phyloP scores from a whole-genome alignment of 2,797 vertebrate species.

The Sardinella longiceps region DNA sequence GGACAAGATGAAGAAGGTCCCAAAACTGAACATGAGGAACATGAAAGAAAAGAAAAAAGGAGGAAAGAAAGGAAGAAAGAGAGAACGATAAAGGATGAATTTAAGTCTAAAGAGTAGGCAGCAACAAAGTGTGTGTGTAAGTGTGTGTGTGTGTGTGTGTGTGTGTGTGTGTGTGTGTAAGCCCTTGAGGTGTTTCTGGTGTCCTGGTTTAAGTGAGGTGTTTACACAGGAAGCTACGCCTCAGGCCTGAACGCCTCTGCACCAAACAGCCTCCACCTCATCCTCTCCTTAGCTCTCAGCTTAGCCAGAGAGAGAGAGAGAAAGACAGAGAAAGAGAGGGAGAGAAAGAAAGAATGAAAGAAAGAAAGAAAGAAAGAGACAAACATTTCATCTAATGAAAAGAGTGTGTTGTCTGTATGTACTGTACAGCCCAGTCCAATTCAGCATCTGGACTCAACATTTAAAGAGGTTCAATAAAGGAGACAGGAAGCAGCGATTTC shows the following conservation, averaged over 20 bases:
- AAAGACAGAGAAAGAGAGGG: not conserved
- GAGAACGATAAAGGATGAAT: not conserved
- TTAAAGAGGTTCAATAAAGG: slow-evolving; percentile 14
- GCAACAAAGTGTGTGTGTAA: not conserved
- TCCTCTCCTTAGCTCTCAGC: not conserved
- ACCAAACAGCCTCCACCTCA: not conserved
- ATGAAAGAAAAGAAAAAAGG: not conserved
- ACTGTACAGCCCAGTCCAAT: not conserved
- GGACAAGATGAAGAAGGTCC: not conserved
- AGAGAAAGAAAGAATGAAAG: not conserved
- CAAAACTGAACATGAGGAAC: not conserved
- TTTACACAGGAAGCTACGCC: slow-evolving; percentile 19
- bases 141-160: not conserved
- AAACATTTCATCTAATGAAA: slow-evolving; percentile 22
- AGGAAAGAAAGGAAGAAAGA: not conserved
- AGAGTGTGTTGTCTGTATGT: slow-evolving; percentile 9
- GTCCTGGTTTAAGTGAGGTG: slow-evolving; percentile 26
- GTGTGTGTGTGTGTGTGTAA: not conserved
- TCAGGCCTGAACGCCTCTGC: slow-evolving; percentile 11
- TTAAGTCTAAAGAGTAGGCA: not conserved
- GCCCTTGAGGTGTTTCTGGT: slow-evolving; percentile 20
- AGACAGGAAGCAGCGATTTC: slow-evolving; percentile 19
- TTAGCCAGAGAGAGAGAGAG: not conserved
- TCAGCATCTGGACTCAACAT: slow-evolving; percentile 20
- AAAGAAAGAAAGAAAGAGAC: not conserved